phyloP scores from a whole-genome alignment of 2,888 invertebrate species.

The Rhingia campestris region DNA sequence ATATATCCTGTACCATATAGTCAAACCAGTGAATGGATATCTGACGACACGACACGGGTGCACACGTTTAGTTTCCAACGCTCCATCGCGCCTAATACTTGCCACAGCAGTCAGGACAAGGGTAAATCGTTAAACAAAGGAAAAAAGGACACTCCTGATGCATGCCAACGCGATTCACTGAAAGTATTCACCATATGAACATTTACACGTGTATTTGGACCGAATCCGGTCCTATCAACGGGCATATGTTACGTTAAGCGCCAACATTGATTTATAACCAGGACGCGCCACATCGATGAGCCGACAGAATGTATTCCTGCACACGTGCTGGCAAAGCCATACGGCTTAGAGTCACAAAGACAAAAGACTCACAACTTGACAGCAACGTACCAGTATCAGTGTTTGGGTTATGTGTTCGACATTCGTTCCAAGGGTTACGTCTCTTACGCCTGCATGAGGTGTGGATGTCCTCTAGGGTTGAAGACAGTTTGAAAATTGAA shows the following conservation, averaged over 20 bases:
- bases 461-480: neutral
- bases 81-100: too few relatives aligned
- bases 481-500: neutral
- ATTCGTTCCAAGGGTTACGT: neutral
- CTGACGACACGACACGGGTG: too few relatives aligned
- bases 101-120: conserved; percentile 7
- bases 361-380: neutral
- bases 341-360: conserved; percentile 1
- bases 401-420: conserved; percentile 25
- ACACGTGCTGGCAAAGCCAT: conserved; percentile 9
- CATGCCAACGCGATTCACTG: neutral
- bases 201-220: conserved; percentile 6
- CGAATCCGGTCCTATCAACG: conserved; percentile 22
- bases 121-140: conserved; percentile 13
- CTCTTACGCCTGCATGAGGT: neutral
- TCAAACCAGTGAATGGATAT: too few relatives aligned
- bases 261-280: conserved; percentile 50
- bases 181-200: neutral
- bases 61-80: too few relatives aligned
- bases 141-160: neutral
- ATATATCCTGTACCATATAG: neutral
- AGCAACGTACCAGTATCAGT: neutral
- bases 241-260: conserved; percentile 46
- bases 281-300: conserved; percentile 20
- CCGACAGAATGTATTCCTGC: conserved; percentile 25